Percentiles rank a stretch among this genome's conserved stretches.
These are phyloP conservation scores for Solenopsis invicta DNA, from an alignment of 1,140 invertebrate genomes.

Conservation along the genomic window DNA sequence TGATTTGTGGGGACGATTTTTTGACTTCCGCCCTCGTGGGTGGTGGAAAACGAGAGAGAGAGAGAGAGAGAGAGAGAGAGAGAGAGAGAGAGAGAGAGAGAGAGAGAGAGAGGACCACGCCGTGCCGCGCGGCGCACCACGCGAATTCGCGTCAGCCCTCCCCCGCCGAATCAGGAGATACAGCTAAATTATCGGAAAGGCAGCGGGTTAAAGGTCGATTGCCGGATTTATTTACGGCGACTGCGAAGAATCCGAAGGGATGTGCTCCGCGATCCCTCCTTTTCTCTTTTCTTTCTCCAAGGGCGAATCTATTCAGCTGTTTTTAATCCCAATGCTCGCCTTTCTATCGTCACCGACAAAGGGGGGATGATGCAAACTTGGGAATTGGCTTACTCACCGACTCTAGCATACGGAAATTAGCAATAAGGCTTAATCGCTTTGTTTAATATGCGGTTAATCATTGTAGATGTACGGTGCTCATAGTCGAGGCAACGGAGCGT, in stretches of 20 bases:
- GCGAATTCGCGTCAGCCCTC: slow-evolving; percentile 61
- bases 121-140: slow-evolving; percentile 27
- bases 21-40: slow-evolving; percentile 82
- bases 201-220: slow-evolving; percentile 81
- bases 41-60: slow-evolving; percentile 63
- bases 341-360: too few species aligned
- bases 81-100: slow-evolving; percentile 5
- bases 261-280: background rate
- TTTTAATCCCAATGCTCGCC: slow-evolving; percentile 13
- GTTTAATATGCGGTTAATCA: slow-evolving; percentile 28
- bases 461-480: background rate
- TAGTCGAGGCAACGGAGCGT: slow-evolving; percentile 34
- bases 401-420: background rate
- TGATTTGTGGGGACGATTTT: slow-evolving; percentile 87
- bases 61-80: too few species aligned
- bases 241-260: background rate
- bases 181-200: slow-evolving; percentile 81
- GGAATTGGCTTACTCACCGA: background rate
- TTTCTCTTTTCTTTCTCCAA: background rate
- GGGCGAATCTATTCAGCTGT: background rate
- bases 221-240: slow-evolving; percentile 82
- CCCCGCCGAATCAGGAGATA: slow-evolving; percentile 75
- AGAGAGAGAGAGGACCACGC: slow-evolving; percentile 9
- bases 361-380: background rate
- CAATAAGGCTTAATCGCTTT: background rate